Conservation (phyloP, 2,888 invertebrate genomes). For the Eubasilissa splendida region DNA sequence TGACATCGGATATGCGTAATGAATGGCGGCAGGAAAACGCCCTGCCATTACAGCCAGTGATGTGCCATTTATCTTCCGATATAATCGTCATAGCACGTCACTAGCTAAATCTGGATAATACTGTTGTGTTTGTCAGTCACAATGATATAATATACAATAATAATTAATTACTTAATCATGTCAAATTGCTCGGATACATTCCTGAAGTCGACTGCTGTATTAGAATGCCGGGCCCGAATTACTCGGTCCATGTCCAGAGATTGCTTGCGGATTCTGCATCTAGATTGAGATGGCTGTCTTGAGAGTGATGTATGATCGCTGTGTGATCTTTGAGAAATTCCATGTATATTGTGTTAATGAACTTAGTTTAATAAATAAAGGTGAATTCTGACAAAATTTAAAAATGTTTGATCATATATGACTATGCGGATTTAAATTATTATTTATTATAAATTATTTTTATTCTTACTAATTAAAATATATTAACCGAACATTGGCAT, state of each 20-base stretch:
- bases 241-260: conserved; percentile 3
- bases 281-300: neutral
- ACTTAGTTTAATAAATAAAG: too few species aligned
- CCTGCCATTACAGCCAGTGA: conserved; percentile 37
- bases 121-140: conserved; percentile 19
- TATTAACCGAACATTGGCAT: too few species aligned
- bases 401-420: too few species aligned
- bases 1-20: conserved; percentile 33
- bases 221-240: conserved; percentile 39
- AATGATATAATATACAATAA: conserved; percentile 29
- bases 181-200: conserved; percentile 57
- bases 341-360: too few species aligned
- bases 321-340: too few species aligned
- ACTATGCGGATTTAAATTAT: too few species aligned
- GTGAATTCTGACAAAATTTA: too few species aligned
- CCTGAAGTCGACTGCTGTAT: conserved; percentile 44
- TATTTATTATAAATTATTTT: too few species aligned
- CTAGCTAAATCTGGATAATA: neutral
- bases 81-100: conserved; percentile 23
- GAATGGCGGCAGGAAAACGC: conserved; percentile 47
- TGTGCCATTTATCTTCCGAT: conserved; percentile 32
- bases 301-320: too few species aligned
- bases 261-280: neutral
- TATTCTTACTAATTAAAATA: too few species aligned
- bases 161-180: conserved; percentile 56